Percentiles rank a stretch among this genome's conserved stretches.
Evolutionary conservation across 2,888 invertebrate species (phyloP).

Genomic region (Orchesella flavescens): DNA sequence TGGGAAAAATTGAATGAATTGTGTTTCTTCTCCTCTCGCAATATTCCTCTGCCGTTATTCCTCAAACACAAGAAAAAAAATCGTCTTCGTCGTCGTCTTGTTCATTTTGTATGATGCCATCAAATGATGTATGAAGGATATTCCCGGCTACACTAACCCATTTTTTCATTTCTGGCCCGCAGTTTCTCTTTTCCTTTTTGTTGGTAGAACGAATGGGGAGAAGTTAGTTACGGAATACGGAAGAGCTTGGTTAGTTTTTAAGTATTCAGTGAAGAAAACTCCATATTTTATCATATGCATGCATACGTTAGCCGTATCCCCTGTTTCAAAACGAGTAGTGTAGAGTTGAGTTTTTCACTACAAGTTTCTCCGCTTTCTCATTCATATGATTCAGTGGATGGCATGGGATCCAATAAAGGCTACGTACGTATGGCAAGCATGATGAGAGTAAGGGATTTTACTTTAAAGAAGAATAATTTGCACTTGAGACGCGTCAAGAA

Average conservation of each 20-base stretch:
- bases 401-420: background rate
- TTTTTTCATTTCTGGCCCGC: background rate
- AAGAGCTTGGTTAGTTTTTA: constrained; percentile 2
- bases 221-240: background rate
- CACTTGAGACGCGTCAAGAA: constrained; percentile 47
- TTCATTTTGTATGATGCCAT: constrained; percentile 7
- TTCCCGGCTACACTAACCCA: background rate
- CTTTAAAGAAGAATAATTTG: constrained; percentile 55
- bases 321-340: background rate
- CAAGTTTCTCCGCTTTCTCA: background rate
- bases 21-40: background rate
- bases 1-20: constrained; percentile 34
- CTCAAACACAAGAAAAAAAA: background rate
- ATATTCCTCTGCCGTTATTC: background rate
- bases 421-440: background rate
- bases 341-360: background rate
- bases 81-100: constrained; percentile 3
- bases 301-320: background rate
- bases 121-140: constrained; percentile 1
- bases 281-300: constrained; percentile 35
- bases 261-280: constrained; percentile 22
- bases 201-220: too few species aligned
- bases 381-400: constrained; percentile 30
- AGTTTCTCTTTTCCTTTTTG: background rate
- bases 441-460: constrained; percentile 46